Evolutionary conservation across 2,797 vertebrate genomes (phyloP).

Genomic region (Myotis vivesi): DNA sequence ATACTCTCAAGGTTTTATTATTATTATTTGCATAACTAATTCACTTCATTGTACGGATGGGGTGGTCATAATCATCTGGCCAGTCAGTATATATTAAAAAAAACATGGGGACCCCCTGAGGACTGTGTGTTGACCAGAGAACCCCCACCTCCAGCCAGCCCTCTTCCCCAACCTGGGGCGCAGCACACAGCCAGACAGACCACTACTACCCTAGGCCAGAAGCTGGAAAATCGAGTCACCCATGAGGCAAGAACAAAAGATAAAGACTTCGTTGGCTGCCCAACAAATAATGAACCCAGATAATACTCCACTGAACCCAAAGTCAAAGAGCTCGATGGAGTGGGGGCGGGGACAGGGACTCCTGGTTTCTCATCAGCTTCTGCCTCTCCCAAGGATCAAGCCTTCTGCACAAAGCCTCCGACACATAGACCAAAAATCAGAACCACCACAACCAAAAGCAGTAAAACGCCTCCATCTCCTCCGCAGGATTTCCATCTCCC

Average conservation of each 20-base stretch:
- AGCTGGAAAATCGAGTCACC: not conserved
- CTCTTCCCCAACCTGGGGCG: too few relatives aligned
- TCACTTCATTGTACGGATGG: too few relatives aligned
- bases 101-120: not conserved
- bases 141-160: too few relatives aligned
- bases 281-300: not conserved
- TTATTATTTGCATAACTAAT: too few relatives aligned
- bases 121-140: not conserved
- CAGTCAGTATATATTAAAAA: not conserved
- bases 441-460: too few relatives aligned
- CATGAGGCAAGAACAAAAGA: not conserved
- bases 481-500: not conserved
- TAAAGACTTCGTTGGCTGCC: not conserved
- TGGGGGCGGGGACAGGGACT: too few relatives aligned
- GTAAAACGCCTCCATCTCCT: not conserved
- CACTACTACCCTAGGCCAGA: not conserved
- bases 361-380: not conserved
- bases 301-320: not conserved
- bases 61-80: too few relatives aligned
- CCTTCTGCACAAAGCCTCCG: not conserved
- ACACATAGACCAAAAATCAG: not conserved
- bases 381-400: not conserved
- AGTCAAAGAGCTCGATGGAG: not conserved
- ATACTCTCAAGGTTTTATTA: too few relatives aligned
- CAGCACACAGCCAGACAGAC: not conserved